Base-by-base conservation (phyloP, 2,797 vertebrate genomes). In the Fratercula arctica region DNA sequence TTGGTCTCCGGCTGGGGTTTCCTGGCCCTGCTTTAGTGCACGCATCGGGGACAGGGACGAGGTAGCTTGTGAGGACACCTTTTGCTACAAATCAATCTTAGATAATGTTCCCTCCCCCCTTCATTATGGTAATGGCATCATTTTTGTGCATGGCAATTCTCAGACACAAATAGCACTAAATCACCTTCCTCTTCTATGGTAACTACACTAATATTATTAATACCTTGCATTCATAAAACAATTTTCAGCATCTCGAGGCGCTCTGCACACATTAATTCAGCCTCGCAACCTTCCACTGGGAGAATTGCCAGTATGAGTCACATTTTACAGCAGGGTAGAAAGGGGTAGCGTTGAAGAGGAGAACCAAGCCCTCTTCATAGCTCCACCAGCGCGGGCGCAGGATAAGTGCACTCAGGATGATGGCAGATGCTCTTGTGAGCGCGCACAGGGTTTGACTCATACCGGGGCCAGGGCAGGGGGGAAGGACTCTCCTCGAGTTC, bases 201-300 rank as follows among this genome's bases (percentile, higher is more conserved):
- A 88, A 64, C 91, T 83, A 75, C 83, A 78, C 83, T 78, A 85
- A 82, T 82, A 75, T 79, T 82, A 92, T 88, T 88, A 95, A 92
- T 85, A 85, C 67, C 31, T 63, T 82, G 80, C 60, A 72, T 87
- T 92, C 95, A 79, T 87, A 76, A 68, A 93, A 90, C 41, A 31
- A 60, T 87, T 93, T 75, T 53, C 91, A 83, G 91, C 79, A 54
- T 92, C 86, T 95, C 86, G 10, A 61, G 64, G 50, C 5, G 2
- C 84, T 85, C 92, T n/a, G 81, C 90, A 70, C 87, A 76, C 81
- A 51, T 94, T 84, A 83, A 93, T 93, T 93, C 88, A 86, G 77
- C 93, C 90, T 86, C 13, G 16, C 81, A 76, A 89, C 90, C 90
- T 91, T 94, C 90, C 77, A 14, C 53, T 54, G 95, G 95, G 90